Percentiles rank a stretch among this genome's conserved stretches.
These are phyloP conservation scores for Tyrophagus putrescentiae DNA, from an alignment of 1,140 invertebrate species.

Conservation along the genomic window DNA sequence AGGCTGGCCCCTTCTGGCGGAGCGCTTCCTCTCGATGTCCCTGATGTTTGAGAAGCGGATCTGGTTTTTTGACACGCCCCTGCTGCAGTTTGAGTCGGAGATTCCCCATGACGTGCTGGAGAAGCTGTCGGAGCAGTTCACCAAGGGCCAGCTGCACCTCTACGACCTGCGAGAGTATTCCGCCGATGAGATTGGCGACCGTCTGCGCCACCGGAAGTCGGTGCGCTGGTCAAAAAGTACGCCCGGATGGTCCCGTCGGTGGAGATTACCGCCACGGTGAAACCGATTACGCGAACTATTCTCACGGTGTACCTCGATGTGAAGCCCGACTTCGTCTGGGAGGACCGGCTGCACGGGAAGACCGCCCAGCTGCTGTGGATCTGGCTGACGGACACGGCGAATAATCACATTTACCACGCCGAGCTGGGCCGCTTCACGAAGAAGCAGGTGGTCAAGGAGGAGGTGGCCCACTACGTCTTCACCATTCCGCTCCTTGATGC, in stretches of 20 bases:
- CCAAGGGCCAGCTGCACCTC: conserved; percentile 28
- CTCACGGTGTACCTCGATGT: conserved; percentile 70
- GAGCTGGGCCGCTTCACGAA: conserved; percentile 78
- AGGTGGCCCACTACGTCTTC: conserved; percentile 72
- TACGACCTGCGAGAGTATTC: conserved; percentile 35
- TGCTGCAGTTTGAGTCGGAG: conserved; percentile 56
- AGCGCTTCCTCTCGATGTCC: conserved; percentile 55
- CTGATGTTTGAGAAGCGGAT: conserved; percentile 78
- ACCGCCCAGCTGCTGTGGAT: conserved; percentile 84
- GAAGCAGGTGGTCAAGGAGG: conserved; percentile 57
- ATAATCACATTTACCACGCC: conserved; percentile 84
- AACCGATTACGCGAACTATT: conserved; percentile 71
- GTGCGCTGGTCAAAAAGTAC: conserved; percentile 59
- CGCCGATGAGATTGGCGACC: conserved; percentile 34
- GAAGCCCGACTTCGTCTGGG: conserved; percentile 73
- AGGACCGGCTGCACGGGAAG: conserved; percentile 72
- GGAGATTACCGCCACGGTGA: conserved; percentile 62
- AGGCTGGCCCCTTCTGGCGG: conserved; percentile 75
- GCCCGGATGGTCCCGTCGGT: conserved; percentile 69
- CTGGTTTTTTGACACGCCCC: conserved; percentile 71
- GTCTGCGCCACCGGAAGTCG: conserved; percentile 32
- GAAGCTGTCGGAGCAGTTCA: conserved; percentile 31
- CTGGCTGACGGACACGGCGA: conserved; percentile 90
- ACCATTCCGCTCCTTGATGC: conserved; percentile 89
- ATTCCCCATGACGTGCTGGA: conserved; percentile 32